Evolutionary conservation across 2,797 vertebrate genomes (phyloP).

Genomic region (Uromys caudimaculatus): DNA sequence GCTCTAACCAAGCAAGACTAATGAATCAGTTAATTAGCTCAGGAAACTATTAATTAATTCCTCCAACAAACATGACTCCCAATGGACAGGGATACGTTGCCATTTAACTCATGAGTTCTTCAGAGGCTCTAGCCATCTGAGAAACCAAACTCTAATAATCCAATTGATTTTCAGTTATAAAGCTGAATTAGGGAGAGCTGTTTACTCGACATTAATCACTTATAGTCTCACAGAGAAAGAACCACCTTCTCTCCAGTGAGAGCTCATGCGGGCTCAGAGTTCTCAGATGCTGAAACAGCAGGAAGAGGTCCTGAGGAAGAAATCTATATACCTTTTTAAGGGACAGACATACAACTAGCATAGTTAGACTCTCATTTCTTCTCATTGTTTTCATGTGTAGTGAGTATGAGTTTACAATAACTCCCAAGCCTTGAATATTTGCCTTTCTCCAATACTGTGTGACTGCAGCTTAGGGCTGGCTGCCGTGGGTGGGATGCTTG

Average conservation of each 20-base stretch:
- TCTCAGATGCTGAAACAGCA: background rate
- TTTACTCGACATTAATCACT: conserved; percentile 19
- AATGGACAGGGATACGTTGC: conserved; percentile 28
- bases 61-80: conserved; percentile 23
- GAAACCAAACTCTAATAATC: conserved; percentile 45
- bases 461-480: background rate
- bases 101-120: conserved; percentile 32
- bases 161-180: conserved; percentile 18
- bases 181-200: background rate
- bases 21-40: background rate
- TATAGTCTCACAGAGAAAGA: background rate
- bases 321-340: background rate
- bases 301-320: background rate
- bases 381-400: conserved; percentile 30
- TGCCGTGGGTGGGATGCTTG: background rate
- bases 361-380: background rate
- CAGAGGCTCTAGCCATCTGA: conserved; percentile 8
- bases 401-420: conserved; percentile 41
- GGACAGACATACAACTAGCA: background rate
- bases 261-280: background rate
- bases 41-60: conserved; percentile 40
- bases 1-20: background rate
- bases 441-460: background rate
- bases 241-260: background rate
- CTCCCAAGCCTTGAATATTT: conserved; percentile 17